Evolutionary conservation across 2,888 invertebrate genomes (phyloP), one percentile per base, ranked within the genome.

Genomic region (Leucania comma): DNA sequence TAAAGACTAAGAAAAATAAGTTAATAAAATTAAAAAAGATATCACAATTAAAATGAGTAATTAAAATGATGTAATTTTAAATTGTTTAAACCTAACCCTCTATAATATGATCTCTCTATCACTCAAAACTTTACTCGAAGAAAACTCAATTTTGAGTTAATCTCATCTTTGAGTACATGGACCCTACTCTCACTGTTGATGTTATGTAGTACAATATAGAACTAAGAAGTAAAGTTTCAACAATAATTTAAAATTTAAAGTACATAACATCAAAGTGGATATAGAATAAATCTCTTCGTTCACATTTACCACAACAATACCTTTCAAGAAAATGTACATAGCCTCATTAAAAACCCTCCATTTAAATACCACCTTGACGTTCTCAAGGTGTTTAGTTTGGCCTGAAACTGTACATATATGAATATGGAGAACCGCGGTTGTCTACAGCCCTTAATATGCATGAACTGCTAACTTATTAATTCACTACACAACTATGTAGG

Each of bases 381-480:
- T 63, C 65, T 71, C 66, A 82, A 82, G 73, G 73, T 75, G 72
- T 80, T 78, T 70, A 70, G 60, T 73, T 68, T 59, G 69, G 53
- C 76, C 65, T 71, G 78, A 73, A 81, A 81, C 76, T 73, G 78
- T 85, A 71, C 58, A 53, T 70, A 66, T 89, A 91, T 92, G 92
- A 92, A 92, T 92, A 93, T 93, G 92, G 87, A 91, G 88, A 82
- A 81, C 81, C 84, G 87, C 84, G 87, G 91, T 87, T 89, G 88
- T 84, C 87, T 80, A 83, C 83, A 75, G 84, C 82, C 87, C 88
- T 92, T 86, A 92, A 92, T 93, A 93, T 93, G 91, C 92, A 93
- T 92, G 91, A 93, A 90, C 89, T 90, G 79, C 87, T 90, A 92
- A 91, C 91, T 91, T 92, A 92, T 90, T 92, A 91, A 90, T 91